Base-by-base conservation (phyloP, 2,113 vertebrate genomes). In the Puntigrus tetrazona region DNA sequence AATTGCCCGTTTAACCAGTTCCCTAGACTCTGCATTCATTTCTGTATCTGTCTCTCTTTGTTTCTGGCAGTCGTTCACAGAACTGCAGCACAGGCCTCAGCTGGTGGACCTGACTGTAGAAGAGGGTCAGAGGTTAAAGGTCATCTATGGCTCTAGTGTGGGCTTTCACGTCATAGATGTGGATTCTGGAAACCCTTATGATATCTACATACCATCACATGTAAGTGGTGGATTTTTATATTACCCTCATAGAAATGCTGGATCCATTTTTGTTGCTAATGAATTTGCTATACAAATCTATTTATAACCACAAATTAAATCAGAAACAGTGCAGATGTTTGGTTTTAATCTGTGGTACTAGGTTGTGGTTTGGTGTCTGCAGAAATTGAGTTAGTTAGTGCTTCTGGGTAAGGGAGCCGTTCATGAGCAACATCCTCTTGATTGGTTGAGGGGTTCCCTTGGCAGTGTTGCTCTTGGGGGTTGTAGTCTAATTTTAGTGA, bases 111-210 rank as follows among this genome's bases (percentile, higher is more conserved):
- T 99, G 85, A 99, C 98, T 0, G 97, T 99, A 88, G 98, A 99
- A 93, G 98, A 99, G 91, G 98, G 98, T 82, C 98, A 99, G 91
- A 97, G 98, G 88, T 94, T 99, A 92, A 99, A 99, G 91, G 98
- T 99, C 88, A 99, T 99, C 93, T 99, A 98, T 83, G 98, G 98
- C 90, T 99, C 98, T 72, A 97, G 96, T 88, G 94, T 96, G 88
- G 98, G 98, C 91, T 99, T 99, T 94, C 98, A 99, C 86, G 97
- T 98, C 89, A 97, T 99, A 78, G 98, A 99, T 92, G 98, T 99
- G 86, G 98, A 99, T 95, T 98, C 98, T 77, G 98, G 97, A 89
- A 98, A 97, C 92, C 97, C 97, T 25, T 98, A 98, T 7, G 97
- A 99, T 92, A 98, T 99, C 94, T 99, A 99, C 89, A 96, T 99